A percentile compares a stretch with the other conserved stretches of the same genome.
Conservation (phyloP, 1,140 invertebrate genomes). For the Triops cancriformis region DNA sequence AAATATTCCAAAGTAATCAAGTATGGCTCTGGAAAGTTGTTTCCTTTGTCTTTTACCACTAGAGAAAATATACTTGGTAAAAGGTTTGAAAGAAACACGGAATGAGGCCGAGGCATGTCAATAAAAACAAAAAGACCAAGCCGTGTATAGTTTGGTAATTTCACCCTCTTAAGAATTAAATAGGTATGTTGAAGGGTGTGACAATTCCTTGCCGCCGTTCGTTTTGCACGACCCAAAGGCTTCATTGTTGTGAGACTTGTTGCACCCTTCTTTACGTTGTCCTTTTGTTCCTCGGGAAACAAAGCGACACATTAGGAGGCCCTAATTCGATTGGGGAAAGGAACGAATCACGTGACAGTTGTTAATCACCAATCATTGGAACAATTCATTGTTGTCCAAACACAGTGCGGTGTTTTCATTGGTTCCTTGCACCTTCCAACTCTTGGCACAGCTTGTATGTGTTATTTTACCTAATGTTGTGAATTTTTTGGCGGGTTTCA, state of each 20-base stretch:
- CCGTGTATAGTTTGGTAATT: not conserved
- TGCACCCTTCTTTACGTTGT: not conserved
- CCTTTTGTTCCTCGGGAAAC: not conserved
- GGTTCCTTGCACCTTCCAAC: not conserved
- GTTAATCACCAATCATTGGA: not conserved
- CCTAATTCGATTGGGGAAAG: constrained; percentile 13
- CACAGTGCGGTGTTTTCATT: not conserved
- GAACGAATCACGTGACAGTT: not conserved
- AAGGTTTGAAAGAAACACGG: not conserved
- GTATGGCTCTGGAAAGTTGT: not conserved
- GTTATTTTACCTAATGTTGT: no score
- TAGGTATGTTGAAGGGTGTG: not conserved
- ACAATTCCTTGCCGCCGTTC: not conserved
- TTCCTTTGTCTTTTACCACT: not conserved
- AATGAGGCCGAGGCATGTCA: not conserved
- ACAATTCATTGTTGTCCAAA: not conserved
- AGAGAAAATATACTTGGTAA: not conserved
- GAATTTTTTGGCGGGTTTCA: no score
- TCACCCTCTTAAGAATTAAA: not conserved
- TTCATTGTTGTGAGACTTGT: not conserved
- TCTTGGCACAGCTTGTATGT: no score
- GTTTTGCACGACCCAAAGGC: not conserved
- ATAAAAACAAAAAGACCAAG: not conserved
- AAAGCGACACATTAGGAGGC: not conserved
- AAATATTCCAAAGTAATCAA: not conserved